Conservation (phyloP, 2,113 vertebrate species). For the Anoura caudifer region DNA sequence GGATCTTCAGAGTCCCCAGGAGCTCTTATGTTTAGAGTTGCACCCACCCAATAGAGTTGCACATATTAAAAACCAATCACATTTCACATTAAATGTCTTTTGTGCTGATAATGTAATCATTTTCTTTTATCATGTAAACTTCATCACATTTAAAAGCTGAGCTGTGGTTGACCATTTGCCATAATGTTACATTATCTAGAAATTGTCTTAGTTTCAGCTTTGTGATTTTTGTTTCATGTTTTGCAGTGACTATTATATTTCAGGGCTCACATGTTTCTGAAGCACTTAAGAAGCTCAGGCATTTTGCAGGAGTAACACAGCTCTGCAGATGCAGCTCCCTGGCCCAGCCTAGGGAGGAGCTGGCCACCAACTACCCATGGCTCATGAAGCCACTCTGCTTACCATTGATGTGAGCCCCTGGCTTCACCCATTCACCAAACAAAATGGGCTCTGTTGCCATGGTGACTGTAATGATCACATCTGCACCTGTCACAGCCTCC, state of each 20-base stretch:
- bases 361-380: not conserved
- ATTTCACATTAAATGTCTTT: not conserved
- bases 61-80: not conserved
- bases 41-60: not conserved
- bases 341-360: not conserved
- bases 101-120: not conserved
- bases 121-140: not conserved
- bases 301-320: not conserved
- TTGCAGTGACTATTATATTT: not conserved
- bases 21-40: not conserved
- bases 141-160: not conserved
- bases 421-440: conserved; percentile 93
- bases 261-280: not conserved
- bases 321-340: not conserved
- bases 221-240: not conserved
- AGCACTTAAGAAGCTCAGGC: not conserved
- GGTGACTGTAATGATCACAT: conserved; percentile 94
- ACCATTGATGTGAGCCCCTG: conserved; percentile 96
- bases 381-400: conserved; percentile 2
- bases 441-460: conserved; percentile 89
- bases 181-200: not conserved
- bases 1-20: not conserved
- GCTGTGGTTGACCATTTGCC: not conserved
- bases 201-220: not conserved
- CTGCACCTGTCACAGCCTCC: conserved; percentile 90